Evolutionary conservation across 2,888 invertebrate species (phyloP), one percentile per base, ranked within the genome.

Genomic region (Netelia inedita): DNA sequence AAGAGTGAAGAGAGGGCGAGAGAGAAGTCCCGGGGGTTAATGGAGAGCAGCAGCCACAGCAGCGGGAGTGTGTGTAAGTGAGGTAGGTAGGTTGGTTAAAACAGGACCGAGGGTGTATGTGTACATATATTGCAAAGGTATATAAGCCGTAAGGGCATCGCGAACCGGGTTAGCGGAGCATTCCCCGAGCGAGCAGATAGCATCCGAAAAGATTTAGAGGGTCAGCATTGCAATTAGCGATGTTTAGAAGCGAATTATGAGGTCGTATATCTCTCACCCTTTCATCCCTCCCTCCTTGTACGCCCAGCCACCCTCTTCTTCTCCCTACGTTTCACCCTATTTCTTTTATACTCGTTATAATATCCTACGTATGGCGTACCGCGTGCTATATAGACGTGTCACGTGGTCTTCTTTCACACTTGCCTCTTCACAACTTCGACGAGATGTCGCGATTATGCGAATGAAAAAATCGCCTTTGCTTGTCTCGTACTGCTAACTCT

Each of bases 171-270:
- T 66, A 28, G 79, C 61, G 55, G 86, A 89, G 86, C 87, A 86
- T 88, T 88, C 88, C 88, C 50, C 86, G 83, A 88, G 86, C 83
- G 66, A 63, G 79, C 78, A 87, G 89, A 91, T 91, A 90, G 83
- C 87, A 89, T 88, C 87, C 86, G 82, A 86, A 88, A 91, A 91
- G 90, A 91, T 91, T 91, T 91, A 91, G 87, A 89, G 89, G 91
- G 89, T 91, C 89, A 89, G 88, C 90, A 87, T 82, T 87, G 89
- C 90, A 91, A 91, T 91, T 91, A 91, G 90, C 89, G 90, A 90
- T 91, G 90, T 91, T 91, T 91, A 91, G 90, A 91, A 88, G 88
- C 89, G 89, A 91, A 90, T 91, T 91, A 91, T 91, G 91, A 91
- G 89, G 87, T 87, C 89, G 89, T 91, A 90, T 90, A 91, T 91